Evolutionary conservation across 92 coral and sea anemone genomes (phyloP).

Genomic region (Pocillopora grandis): DNA sequence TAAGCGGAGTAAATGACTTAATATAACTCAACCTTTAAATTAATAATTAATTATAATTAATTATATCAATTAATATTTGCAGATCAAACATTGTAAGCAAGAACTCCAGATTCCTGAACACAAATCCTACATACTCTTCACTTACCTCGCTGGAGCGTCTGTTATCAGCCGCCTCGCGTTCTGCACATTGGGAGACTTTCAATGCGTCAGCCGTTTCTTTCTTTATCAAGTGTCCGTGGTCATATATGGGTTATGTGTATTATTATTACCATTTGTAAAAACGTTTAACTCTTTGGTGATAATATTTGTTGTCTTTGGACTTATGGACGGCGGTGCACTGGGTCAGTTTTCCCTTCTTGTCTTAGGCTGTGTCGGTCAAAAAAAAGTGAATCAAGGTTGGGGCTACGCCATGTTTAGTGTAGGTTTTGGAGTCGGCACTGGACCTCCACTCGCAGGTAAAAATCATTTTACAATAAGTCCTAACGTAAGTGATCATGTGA

Average conservation of each 20-base stretch:
- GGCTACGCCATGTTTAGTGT: slow-evolving; percentile 23
- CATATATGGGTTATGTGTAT: slow-evolving; percentile 39
- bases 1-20: background rate
- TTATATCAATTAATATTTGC: slow-evolving; percentile 2
- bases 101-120: slow-evolving; percentile 46
- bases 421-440: slow-evolving; percentile 19
- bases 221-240: slow-evolving; percentile 53
- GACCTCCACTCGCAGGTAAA: slow-evolving; percentile 48
- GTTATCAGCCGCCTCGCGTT: slow-evolving; percentile 52
- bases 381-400: slow-evolving; percentile 44
- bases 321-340: slow-evolving; percentile 56
- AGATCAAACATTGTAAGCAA: slow-evolving; percentile 38
- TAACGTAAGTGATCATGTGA: no score
- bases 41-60: no score
- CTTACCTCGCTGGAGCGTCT: slow-evolving; percentile 42
- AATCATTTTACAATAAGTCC: background rate
- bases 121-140: slow-evolving; percentile 45
- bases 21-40: no score
- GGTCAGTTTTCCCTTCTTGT: slow-evolving; percentile 57
- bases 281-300: slow-evolving; percentile 30
- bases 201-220: slow-evolving; percentile 42
- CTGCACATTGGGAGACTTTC: slow-evolving; percentile 48
- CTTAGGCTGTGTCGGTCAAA: slow-evolving; percentile 49
- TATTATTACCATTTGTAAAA: slow-evolving; percentile 25
- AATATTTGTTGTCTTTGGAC: slow-evolving; percentile 47